Base-by-base conservation (phyloP, 2,797 vertebrate genomes). In the Gobio occitaniae region DNA sequence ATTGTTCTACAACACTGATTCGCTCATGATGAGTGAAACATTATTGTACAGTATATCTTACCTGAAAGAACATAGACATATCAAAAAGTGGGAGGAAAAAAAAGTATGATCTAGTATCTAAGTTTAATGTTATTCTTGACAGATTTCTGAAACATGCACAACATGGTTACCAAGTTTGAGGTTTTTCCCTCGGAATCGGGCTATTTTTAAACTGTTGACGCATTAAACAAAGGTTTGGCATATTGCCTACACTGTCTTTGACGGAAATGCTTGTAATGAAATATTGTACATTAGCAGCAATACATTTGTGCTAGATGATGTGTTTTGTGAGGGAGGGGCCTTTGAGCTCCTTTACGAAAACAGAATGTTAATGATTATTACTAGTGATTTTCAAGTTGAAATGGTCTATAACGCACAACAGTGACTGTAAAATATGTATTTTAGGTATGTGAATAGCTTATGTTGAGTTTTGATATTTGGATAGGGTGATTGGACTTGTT, bases 71-170 rank as follows among this genome's bases (percentile, higher is more conserved):
- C 38, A 13, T 11, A 13, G 4, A 44, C 19, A n/a, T 70, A 21
- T 47, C 0, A n/a, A 16, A 15, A 70, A 12, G 8, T n/a, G 11
- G 6, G 1, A 32, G 1, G 1, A 70, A 2, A 12, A 2, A 19
- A 2, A 21, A 4, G 1, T 21, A 41, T 69, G 36, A 41, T 41
- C 1, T 11, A 21, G 12, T 8, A n/a, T 25, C 69, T 25, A 61
- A 68, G 32, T 69, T 71, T 1, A 70, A 25, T 71, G 44, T 69
- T 7, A 16, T 44, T 72, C 69, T 48, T 47, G 44, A 25, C 13
- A 47, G 25, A 48, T 74, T 74, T 74, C 71, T 74, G 25, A 74
- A 3, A 74, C 16, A 65, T 65, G 63, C 63, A 65, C 25, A 32
- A 8, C 13, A 17, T 12, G n/a, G 11, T 25, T 25, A 21, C 56